A percentile compares a stretch with the other conserved stretches of the same genome.
phyloP scores from a whole-genome alignment of 2,797 vertebrate genomes.

The Channallabes apus region DNA sequence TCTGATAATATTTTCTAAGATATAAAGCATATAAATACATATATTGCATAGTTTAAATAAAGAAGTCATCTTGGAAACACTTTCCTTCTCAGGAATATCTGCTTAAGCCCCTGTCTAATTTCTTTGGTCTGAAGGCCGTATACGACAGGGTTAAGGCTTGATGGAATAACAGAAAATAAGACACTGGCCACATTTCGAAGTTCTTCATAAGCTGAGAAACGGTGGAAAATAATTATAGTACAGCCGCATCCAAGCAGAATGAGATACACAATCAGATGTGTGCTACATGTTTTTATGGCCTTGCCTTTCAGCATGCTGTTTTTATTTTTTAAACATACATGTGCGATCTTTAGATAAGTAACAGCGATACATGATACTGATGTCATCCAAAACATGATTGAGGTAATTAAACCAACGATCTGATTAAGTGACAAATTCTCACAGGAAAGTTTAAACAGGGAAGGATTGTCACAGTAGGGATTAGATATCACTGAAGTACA shows the following conservation, averaged over 20 bases:
- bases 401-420: no score
- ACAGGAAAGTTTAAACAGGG: no score
- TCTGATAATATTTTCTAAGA: no score
- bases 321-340: conserved; percentile 54
- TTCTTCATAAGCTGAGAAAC: conserved; percentile 29
- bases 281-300: conserved; percentile 67
- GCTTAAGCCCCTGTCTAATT: conserved; percentile 22
- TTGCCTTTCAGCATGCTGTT: conserved; percentile 58
- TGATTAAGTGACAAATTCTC: no score
- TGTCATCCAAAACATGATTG: conserved; percentile 46
- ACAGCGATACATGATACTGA: conserved; percentile 63
- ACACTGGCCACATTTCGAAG: conserved; percentile 40
- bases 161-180: conserved; percentile 38
- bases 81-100: conserved; percentile 15
- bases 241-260: conserved; percentile 48
- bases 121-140: conserved; percentile 49
- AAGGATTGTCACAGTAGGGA: no score
- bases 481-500: no score
- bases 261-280: conserved; percentile 66
- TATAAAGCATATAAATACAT: neutral
- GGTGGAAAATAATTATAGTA: conserved; percentile 37
- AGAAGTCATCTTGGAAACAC: neutral
- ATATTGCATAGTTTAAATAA: neutral
- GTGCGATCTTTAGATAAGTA: conserved; percentile 60
- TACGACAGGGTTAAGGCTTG: conserved; percentile 48